These are phyloP conservation scores for Pygoscelis adeliae DNA, from an alignment of 2,113 vertebrate species.

Conservation along the genomic window DNA sequence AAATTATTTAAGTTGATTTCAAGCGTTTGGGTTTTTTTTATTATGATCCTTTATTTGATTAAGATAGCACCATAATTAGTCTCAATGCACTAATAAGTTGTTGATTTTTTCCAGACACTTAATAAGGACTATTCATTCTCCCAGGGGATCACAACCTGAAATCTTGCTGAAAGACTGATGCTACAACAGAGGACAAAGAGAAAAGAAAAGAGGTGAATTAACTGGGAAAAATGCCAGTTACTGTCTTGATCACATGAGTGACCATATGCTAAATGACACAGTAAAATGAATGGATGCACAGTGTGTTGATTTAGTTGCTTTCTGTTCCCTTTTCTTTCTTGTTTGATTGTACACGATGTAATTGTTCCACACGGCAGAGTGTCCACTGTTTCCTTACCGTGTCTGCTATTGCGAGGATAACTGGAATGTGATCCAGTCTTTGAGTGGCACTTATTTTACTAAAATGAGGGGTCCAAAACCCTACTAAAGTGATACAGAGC, in stretches of 20 bases:
- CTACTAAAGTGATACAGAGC: not conserved
- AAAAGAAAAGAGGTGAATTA: constrained; percentile 58
- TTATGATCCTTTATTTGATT: constrained; percentile 11
- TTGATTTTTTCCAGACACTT: not conserved
- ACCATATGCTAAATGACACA: constrained; percentile 64
- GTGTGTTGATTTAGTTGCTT: constrained; percentile 7
- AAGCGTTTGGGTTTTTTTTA: not conserved
- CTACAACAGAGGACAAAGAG: constrained; percentile 56
- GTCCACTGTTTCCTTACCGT: not conserved
- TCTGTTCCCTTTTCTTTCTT: not conserved
- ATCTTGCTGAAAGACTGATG: constrained; percentile 43
- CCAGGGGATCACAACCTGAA: constrained; percentile 37
- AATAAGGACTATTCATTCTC: constrained; percentile 26
- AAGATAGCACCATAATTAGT: not conserved
- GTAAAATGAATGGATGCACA: constrained; percentile 44
- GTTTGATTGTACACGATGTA: not conserved
- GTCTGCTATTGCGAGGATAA: not conserved
- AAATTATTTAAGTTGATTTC: not conserved
- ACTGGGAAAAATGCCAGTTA: constrained; percentile 69
- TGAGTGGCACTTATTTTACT: not conserved
- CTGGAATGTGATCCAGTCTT: not conserved
- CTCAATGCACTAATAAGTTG: constrained; percentile 27
- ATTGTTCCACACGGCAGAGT: not conserved
- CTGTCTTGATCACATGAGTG: constrained; percentile 63
- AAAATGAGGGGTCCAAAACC: not conserved